Evolutionary conservation across 2,113 vertebrate genomes (phyloP).

Genomic region (Zosterops lateralis): DNA sequence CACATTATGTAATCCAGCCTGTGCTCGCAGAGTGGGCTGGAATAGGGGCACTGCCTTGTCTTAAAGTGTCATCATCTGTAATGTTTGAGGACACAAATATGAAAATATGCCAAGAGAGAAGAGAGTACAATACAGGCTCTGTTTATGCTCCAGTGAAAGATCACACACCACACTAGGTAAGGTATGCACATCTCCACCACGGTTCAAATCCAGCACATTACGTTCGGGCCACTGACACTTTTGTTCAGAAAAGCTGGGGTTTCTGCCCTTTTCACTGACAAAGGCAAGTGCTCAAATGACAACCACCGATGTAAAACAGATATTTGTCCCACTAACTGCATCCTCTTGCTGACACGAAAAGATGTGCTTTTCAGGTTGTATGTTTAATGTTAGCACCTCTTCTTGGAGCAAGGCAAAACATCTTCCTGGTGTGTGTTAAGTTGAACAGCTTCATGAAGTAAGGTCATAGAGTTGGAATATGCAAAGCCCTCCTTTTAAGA

Average conservation of each 20-base stretch:
- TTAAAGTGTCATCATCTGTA: not conserved
- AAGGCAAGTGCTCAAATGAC: not conserved
- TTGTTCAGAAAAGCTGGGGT: constrained; percentile 30
- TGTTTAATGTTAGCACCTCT: not conserved
- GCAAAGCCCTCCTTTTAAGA: not conserved
- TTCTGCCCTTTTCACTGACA: constrained; percentile 11
- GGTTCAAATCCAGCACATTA: constrained; percentile 42
- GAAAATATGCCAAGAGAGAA: constrained; percentile 27
- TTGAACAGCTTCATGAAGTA: not conserved
- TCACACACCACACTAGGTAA: constrained; percentile 54
- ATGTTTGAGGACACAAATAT: not conserved
- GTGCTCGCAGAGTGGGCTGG: not conserved
- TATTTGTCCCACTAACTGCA: not conserved
- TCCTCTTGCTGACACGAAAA: not conserved
- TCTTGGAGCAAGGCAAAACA: not conserved
- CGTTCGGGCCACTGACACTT: not conserved
- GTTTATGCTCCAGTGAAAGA: constrained; percentile 45
- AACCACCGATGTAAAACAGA: not conserved
- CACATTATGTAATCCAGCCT: not conserved
- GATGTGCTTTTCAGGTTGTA: not conserved
- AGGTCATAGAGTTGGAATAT: accelerated
- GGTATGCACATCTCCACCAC: constrained; percentile 44
- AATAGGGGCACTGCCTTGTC: not conserved
- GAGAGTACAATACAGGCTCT: constrained; percentile 36
- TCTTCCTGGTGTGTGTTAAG: not conserved